Evolutionary conservation across 2,888 invertebrate species (phyloP).

Genomic region (Drosophila buzzatii): DNA sequence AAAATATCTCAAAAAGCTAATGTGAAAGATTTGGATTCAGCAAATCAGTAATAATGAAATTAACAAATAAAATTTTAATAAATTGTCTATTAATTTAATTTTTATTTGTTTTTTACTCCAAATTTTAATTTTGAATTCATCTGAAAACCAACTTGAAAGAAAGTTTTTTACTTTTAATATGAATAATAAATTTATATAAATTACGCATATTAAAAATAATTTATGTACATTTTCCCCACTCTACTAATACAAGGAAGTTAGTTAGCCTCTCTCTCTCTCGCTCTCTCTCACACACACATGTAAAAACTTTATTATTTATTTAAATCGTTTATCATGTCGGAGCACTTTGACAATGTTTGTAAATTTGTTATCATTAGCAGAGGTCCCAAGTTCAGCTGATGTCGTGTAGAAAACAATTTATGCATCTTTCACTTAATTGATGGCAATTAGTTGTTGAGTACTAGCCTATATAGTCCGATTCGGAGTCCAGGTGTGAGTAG

Average conservation of each 20-base stretch:
- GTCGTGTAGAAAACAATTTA: conserved; percentile 52
- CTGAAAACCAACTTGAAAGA: too few relatives aligned
- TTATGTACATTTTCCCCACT: not conserved
- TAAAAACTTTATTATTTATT: not conserved
- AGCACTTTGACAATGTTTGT: conserved; percentile 22
- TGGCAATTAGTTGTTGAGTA: conserved; percentile 53
- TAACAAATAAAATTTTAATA: too few relatives aligned
- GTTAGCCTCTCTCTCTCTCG: not conserved
- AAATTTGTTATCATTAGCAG: conserved; percentile 22
- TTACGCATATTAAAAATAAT: not conserved
- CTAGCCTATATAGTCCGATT: not conserved
- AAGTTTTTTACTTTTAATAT: too few relatives aligned
- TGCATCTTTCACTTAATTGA: conserved; percentile 51
- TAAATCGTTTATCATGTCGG: conserved; percentile 7
- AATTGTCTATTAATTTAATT: too few relatives aligned
- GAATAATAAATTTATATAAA: too few relatives aligned
- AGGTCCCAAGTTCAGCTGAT: conserved; percentile 23
- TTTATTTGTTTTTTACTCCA: too few relatives aligned
- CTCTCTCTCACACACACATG: too few relatives aligned
- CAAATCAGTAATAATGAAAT: too few relatives aligned
- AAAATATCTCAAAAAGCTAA: too few relatives aligned
- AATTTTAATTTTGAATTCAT: too few relatives aligned
- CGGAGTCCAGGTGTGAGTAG: conserved; percentile 3
- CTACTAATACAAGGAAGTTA: not conserved
- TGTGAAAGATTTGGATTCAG: too few relatives aligned